Evolutionary conservation across 1,140 invertebrate genomes (phyloP).

Genomic region (Tetraneura akinire): DNA sequence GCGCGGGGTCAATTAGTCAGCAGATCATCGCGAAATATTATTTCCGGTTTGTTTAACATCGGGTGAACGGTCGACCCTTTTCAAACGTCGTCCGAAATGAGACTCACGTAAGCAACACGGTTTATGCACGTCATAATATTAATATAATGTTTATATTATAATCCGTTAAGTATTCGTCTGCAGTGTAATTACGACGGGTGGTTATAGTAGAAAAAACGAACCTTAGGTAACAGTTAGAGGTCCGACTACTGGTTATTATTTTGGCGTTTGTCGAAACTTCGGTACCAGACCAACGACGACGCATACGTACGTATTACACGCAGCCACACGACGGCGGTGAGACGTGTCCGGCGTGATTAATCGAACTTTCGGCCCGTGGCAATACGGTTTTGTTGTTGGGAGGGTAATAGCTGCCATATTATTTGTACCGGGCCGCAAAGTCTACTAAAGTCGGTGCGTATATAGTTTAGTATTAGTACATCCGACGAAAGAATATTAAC

Average conservation of each 20-base stretch:
- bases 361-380: constrained; percentile 16
- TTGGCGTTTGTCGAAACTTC: constrained; percentile 44
- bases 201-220: background rate
- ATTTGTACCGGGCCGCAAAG: background rate
- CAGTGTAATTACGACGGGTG: background rate
- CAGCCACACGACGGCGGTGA: background rate
- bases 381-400: background rate
- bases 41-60: background rate
- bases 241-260: constrained; percentile 40
- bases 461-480: background rate
- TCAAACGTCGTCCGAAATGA: constrained; percentile 34
- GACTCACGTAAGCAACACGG: background rate
- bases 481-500: constrained; percentile 8
- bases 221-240: constrained; percentile 14
- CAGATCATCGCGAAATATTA: background rate
- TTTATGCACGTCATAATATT: too few relatives aligned
- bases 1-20: background rate
- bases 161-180: constrained; percentile 17
- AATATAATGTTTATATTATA: too few relatives aligned
- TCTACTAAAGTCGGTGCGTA: too few relatives aligned
- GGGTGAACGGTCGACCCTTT: constrained; percentile 1
- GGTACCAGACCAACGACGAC: background rate
- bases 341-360: constrained; percentile 50
- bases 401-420: background rate
- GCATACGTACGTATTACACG: background rate